Percentiles rank a stretch among this genome's conserved stretches.
phyloP scores from a whole-genome alignment of 2,113 vertebrate species.

The Ceyx cyanopectus region DNA sequence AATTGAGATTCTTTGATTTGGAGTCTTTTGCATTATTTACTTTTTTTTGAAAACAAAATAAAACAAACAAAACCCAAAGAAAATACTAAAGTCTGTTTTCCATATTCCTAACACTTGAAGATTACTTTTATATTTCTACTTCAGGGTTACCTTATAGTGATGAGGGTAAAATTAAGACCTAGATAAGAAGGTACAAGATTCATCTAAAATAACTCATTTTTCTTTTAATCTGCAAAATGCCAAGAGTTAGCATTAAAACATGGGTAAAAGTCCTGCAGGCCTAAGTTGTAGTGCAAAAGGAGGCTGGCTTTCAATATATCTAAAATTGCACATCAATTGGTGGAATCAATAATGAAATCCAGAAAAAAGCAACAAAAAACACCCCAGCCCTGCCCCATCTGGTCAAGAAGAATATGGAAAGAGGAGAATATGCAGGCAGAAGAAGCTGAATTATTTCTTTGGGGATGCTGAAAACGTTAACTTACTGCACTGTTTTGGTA shows the following conservation, averaged over 20 bases:
- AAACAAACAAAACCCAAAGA: background rate
- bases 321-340: background rate
- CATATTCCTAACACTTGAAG: background rate
- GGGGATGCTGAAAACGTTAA: background rate
- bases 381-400: background rate
- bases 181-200: slow-evolving; percentile 1
- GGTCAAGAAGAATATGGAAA: background rate
- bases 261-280: background rate
- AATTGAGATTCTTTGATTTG: background rate
- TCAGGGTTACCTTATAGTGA: slow-evolving; percentile 31
- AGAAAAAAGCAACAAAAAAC: background rate
- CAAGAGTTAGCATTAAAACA: background rate
- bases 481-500: background rate
- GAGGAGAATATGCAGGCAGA: background rate
- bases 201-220: slow-evolving; percentile 18
- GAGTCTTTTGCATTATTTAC: background rate
- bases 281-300: background rate
- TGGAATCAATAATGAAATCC: background rate
- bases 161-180: background rate
- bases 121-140: slow-evolving; percentile 3
- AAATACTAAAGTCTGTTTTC: background rate
- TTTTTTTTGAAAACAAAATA: background rate
- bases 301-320: background rate
- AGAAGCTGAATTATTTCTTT: background rate
- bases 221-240: slow-evolving; percentile 9